These are phyloP conservation scores for Connochaetes taurinus DNA, from an alignment of 2,113 vertebrate species.

Conservation along the genomic window DNA sequence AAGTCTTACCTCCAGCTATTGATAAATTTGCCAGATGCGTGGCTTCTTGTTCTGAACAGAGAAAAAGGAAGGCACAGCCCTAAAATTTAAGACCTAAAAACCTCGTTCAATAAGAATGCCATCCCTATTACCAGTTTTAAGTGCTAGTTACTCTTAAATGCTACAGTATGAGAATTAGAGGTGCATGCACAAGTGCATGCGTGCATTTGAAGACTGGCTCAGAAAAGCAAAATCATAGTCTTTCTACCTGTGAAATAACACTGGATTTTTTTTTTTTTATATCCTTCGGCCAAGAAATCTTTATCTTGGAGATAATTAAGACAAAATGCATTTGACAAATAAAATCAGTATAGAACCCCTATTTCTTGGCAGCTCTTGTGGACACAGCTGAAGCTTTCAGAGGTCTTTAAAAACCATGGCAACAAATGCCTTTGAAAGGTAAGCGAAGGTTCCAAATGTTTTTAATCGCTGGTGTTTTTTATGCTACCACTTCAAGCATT, in stretches of 20 bases:
- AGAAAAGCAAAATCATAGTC: not conserved
- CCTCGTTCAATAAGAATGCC: not conserved
- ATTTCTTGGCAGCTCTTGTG: constrained; percentile 68
- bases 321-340: constrained; percentile 64
- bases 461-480: constrained; percentile 65
- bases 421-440: constrained; percentile 73
- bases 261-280: not conserved
- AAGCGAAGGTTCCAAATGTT: constrained; percentile 72
- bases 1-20: not conserved
- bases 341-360: constrained; percentile 64
- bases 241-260: not conserved
- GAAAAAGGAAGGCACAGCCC: not conserved
- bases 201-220: not conserved
- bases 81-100: not conserved
- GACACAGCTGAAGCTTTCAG: constrained; percentile 65
- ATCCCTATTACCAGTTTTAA: not conserved
- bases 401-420: constrained; percentile 74
- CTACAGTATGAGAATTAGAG: not conserved
- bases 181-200: fast-evolving
- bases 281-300: not conserved
- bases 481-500: constrained; percentile 62
- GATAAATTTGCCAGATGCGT: not conserved
- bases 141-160: not conserved
- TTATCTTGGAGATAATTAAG: constrained; percentile 61
- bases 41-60: not conserved